phyloP scores from a whole-genome alignment of 2,888 invertebrate genomes.

The Ormyrus rosae region DNA sequence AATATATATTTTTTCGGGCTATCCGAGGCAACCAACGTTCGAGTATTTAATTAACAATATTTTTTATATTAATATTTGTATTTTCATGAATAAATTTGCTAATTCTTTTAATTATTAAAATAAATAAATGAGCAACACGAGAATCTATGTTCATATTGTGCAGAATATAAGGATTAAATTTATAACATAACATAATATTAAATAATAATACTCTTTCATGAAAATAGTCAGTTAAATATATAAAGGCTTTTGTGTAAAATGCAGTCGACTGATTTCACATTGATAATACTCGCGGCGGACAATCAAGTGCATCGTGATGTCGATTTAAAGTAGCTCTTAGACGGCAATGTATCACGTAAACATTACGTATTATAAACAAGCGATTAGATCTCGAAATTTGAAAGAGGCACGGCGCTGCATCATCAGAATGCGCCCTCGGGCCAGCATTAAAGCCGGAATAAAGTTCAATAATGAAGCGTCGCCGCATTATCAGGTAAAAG shows the following conservation, averaged over 20 bases:
- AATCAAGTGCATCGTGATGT: constrained; percentile 6
- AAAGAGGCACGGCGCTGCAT: constrained; percentile 16
- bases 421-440: too few relatives aligned
- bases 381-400: constrained; percentile 33
- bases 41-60: too few relatives aligned
- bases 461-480: constrained; percentile 15
- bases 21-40: background rate
- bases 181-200: background rate
- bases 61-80: too few relatives aligned
- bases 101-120: too few relatives aligned
- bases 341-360: constrained; percentile 6
- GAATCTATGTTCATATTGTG: too few relatives aligned
- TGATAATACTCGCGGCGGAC: constrained; percentile 9
- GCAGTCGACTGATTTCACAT: background rate
- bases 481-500: background rate
- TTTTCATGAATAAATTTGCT: too few relatives aligned
- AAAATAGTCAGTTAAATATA: background rate
- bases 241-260: background rate
- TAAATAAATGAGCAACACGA: too few relatives aligned
- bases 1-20: background rate
- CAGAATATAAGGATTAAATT: too few relatives aligned
- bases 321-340: constrained; percentile 18
- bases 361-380: constrained; percentile 24
- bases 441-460: constrained; percentile 22
- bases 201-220: background rate